Evolutionary conservation across 2,113 vertebrate genomes (phyloP), one percentile per base, ranked within the genome.

Genomic region (Syngnathus typhle): DNA sequence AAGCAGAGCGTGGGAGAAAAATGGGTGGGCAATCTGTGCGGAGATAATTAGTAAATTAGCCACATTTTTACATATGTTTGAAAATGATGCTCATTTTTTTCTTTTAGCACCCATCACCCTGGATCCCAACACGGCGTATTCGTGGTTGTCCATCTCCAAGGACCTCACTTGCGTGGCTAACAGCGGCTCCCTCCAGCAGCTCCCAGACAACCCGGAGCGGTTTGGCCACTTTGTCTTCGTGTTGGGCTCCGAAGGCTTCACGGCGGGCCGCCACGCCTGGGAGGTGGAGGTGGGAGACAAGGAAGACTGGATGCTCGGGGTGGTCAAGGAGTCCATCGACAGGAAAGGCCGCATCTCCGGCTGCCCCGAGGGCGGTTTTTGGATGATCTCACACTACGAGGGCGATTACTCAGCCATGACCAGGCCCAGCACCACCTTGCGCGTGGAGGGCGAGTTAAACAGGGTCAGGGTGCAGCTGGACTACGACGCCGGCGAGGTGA

Each of bases 141-240:
- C 88, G 61, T 91, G 90, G 82, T 38, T 92, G 79, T 86, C 85
- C 68, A 75, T 92, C 27, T 88, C 82, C 52, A 27, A 79, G n/a
- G 89, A 89, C 67, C 73, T 92, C 66, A 90, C 86, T 64, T 65
- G 74, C 1, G 91, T 93, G 49, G 71, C 82, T 61, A 92, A 92
- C 82, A 79, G 81, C 0, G 91, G 91, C 0, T 71, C 75, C 0
- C 78, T 90, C 13, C 69, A 82, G 79, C 55, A 89, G 76, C 84
- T 91, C 23, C 91, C 91, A 0, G 84, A 82, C 74, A 93, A 92
- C 67, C 87, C 83, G 0, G 90, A 92, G 63, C 88, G 92, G 18
- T 92, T 93, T 0, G 86, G 91, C 72, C 89, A 90, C 77, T 91
- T 92, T 44, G 88, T 92, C 60, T 93, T 92, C 6, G 86, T 90